These are phyloP conservation scores for Chironomus riparius DNA, from an alignment of 2,888 invertebrate species.

Conservation along the genomic window DNA sequence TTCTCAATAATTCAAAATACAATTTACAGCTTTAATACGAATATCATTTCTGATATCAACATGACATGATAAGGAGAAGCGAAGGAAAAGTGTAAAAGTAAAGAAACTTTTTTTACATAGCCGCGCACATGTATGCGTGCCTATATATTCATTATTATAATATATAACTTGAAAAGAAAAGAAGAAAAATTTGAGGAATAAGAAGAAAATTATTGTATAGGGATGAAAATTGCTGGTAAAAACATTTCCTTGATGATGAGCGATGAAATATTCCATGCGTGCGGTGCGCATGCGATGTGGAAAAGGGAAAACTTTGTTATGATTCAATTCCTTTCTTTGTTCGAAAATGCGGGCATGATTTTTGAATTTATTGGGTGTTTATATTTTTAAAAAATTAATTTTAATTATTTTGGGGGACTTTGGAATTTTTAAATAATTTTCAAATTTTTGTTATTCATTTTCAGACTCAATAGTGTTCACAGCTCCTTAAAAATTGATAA, in stretches of 20 bases:
- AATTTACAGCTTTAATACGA: background rate
- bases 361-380: background rate
- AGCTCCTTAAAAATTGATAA: no score
- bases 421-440: no score
- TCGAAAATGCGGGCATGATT: background rate
- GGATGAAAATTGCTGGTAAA: background rate
- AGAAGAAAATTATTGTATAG: background rate
- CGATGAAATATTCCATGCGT: background rate
- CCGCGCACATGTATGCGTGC: no score
- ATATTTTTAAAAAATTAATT: background rate
- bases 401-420: no score
- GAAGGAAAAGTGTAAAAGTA: background rate
- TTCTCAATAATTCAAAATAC: background rate
- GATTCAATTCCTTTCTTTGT: background rate
- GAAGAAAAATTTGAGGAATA: background rate
- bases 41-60: background rate
- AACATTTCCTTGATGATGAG: background rate
- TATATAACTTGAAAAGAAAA: no score
- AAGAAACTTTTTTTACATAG: background rate
- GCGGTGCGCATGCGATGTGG: background rate
- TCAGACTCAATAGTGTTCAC: no score
- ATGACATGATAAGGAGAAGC: background rate
- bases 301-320: background rate
- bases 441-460: no score
- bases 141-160: no score